phyloP scores from a whole-genome alignment of 2,888 invertebrate genomes.

The Acrobasis consociella region DNA sequence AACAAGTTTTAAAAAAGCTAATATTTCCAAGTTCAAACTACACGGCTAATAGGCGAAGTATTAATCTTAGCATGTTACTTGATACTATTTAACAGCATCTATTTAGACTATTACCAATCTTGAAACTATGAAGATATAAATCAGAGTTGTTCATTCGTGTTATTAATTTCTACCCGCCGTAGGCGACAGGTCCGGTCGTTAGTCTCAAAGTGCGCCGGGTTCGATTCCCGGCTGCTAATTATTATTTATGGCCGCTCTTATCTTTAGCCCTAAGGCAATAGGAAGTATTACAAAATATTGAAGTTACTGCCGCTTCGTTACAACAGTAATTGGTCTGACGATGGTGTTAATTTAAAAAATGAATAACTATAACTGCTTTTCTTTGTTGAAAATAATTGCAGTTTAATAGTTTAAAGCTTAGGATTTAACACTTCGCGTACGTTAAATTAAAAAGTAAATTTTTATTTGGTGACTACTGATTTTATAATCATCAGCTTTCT shows the following conservation, averaged over 20 bases:
- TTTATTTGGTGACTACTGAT: too few species aligned
- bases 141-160: conserved; percentile 48
- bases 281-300: conserved; percentile 50
- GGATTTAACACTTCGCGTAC: not conserved
- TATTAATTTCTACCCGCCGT: conserved; percentile 61
- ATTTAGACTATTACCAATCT: conserved; percentile 15
- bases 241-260: conserved; percentile 65
- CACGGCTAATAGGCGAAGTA: too few species aligned
- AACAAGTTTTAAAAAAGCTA: too few species aligned
- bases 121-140: conserved; percentile 60
- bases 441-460: too few species aligned
- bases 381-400: conserved; percentile 8
- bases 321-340: conserved; percentile 29
- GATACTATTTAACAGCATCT: not conserved
- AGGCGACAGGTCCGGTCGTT: conserved; percentile 59
- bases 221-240: conserved; percentile 65
- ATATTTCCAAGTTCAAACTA: too few species aligned
- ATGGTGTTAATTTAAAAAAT: conserved; percentile 18
- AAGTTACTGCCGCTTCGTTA: conserved; percentile 34
- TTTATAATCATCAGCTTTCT: too few species aligned
- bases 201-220: conserved; percentile 56
- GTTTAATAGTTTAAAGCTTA: conserved; percentile 22
- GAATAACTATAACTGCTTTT: conserved; percentile 8
- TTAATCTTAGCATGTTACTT: too few species aligned
- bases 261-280: conserved; percentile 49